These are phyloP conservation scores for Nebria ingens DNA, from an alignment of 1,140 invertebrate species.

Conservation along the genomic window DNA sequence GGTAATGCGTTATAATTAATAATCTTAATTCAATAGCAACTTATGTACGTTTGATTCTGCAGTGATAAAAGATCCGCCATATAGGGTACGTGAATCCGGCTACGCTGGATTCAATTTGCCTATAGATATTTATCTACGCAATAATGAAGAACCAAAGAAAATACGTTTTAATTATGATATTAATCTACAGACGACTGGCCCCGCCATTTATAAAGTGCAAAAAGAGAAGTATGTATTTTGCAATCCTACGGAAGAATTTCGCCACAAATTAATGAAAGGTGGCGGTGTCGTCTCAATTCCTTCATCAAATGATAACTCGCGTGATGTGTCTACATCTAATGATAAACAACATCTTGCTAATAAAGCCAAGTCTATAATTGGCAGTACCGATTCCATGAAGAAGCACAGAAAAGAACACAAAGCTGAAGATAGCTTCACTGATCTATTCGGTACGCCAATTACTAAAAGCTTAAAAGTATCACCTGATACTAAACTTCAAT, in stretches of 20 bases:
- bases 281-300: conserved; percentile 55
- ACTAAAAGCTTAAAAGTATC: conserved; percentile 55
- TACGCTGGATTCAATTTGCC: conserved; percentile 88
- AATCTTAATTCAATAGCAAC: background rate
- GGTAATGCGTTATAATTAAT: conserved; percentile 40
- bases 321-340: conserved; percentile 17
- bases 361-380: conserved; percentile 58
- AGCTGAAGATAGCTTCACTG: conserved; percentile 57
- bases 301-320: conserved; percentile 36
- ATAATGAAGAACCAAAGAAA: conserved; percentile 83
- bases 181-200: conserved; percentile 60
- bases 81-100: conserved; percentile 79
- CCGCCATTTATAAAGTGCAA: conserved; percentile 58
- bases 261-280: conserved; percentile 73
- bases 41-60: conserved; percentile 28
- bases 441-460: conserved; percentile 70
- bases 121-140: conserved; percentile 85
- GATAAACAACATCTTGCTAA: conserved; percentile 43
- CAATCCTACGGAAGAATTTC: conserved; percentile 82
- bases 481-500: conserved; percentile 44
- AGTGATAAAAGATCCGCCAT: conserved; percentile 88
- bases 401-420: conserved; percentile 57
- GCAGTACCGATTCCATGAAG: conserved; percentile 41
- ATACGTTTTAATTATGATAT: conserved; percentile 82
- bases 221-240: conserved; percentile 63